Conservation (phyloP, 2,888 invertebrate species). For the Polydrusus cervinus region DNA sequence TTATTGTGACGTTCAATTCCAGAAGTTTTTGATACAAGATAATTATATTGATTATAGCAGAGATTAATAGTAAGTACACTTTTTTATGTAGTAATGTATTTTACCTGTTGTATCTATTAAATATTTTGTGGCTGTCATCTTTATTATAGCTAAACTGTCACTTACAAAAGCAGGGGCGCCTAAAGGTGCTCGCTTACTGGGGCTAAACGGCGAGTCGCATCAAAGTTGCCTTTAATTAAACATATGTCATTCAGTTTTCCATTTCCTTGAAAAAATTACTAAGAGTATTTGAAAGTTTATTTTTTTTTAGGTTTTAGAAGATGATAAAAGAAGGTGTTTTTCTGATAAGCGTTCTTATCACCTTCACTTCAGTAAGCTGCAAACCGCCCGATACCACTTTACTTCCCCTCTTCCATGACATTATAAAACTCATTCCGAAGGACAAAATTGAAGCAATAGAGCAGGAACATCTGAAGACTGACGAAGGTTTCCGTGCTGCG, state of each 20-base stretch:
- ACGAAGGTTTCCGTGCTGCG: conserved; percentile 59
- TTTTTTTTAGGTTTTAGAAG: no score
- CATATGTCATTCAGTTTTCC: no score
- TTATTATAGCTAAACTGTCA: no score
- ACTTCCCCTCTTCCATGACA: conserved; percentile 1
- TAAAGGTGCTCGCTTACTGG: no score
- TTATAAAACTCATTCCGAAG: conserved; percentile 13
- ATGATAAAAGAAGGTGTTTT: not conserved
- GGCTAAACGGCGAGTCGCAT: no score
- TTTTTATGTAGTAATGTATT: no score
- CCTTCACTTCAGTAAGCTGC: not conserved
- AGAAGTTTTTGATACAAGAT: not conserved
- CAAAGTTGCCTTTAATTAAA: no score
- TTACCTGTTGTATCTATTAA: no score
- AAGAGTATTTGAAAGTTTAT: no score
- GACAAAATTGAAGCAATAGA: conserved; percentile 53
- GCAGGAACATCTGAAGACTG: conserved; percentile 52
- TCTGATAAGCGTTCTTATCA: not conserved
- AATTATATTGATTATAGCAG: not conserved
- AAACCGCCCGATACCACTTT: not conserved
- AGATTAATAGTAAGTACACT: not conserved
- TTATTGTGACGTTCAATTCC: not conserved
- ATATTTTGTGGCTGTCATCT: no score
- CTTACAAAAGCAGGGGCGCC: no score
- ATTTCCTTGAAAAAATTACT: no score